Percentiles rank a stretch among this genome's conserved stretches.
Evolutionary conservation across 2,113 vertebrate genomes (phyloP).

Genomic region (Muscicapa adusta): DNA sequence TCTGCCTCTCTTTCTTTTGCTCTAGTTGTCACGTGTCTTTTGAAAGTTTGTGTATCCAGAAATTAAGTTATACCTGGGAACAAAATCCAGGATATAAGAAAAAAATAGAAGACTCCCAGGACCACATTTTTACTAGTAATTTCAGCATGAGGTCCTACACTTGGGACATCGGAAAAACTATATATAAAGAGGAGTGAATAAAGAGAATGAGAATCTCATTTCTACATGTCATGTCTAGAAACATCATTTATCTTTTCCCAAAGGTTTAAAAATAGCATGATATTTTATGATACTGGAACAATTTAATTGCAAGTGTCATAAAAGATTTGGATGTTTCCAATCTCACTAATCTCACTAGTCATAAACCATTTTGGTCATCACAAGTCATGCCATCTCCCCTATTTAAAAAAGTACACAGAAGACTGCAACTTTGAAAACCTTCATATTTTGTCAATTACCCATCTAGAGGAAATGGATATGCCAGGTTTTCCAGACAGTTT

Average conservation of each 20-base stretch:
- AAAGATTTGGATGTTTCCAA: not conserved
- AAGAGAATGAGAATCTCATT: not conserved
- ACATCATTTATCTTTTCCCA: not conserved
- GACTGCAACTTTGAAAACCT: not conserved
- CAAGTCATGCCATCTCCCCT: not conserved
- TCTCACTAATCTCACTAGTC: not conserved
- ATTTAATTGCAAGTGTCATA: not conserved
- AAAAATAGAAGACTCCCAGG: not conserved
- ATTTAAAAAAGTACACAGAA: not conserved
- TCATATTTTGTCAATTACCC: not conserved
- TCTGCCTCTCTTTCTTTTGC: not conserved
- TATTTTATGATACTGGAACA: not conserved
- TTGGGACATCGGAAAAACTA: not conserved
- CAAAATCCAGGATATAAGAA: not conserved
- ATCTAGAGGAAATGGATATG: not conserved
- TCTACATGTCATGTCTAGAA: not conserved
- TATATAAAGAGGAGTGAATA: not conserved
- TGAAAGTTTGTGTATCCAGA: not conserved
- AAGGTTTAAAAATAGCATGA: not conserved
- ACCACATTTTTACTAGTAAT: not conserved
- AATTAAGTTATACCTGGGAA: not conserved
- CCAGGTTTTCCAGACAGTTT: not conserved
- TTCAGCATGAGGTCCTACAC: not conserved
- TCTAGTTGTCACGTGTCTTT: not conserved
- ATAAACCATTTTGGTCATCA: not conserved